phyloP scores from a whole-genome alignment of 2,888 invertebrate genomes.

The Brenthis ino region DNA sequence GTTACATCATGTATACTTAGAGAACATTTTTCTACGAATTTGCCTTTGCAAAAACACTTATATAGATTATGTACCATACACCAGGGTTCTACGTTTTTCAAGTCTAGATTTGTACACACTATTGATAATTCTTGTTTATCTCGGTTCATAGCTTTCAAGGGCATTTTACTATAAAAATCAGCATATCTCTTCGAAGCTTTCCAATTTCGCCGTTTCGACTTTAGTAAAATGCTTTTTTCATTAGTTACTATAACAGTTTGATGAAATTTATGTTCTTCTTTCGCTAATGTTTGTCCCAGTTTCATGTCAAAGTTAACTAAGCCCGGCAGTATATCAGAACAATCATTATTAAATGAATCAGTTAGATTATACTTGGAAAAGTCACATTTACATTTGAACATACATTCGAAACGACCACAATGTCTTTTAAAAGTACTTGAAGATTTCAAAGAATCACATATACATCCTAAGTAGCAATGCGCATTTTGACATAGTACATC shows the following conservation, averaged over 20 bases:
- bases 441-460: conserved; percentile 83
- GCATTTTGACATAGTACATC: conserved; percentile 72
- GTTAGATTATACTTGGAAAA: conserved; percentile 57
- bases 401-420: conserved; percentile 84
- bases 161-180: conserved; percentile 72
- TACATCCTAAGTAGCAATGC: conserved; percentile 84
- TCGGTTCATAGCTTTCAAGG: conserved; percentile 51
- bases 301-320: conserved; percentile 73
- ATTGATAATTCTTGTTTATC: conserved; percentile 50
- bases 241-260: conserved; percentile 86
- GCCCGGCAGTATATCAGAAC: conserved; percentile 55
- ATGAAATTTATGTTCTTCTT: conserved; percentile 87
- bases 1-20: conserved; percentile 2
- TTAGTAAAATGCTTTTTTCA: conserved; percentile 85
- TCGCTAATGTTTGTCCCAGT: conserved; percentile 82
- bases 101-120: conserved; percentile 53
- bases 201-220: conserved; percentile 80
- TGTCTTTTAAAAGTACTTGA: conserved; percentile 76
- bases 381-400: conserved; percentile 79
- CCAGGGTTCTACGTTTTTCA: conserved; percentile 81
- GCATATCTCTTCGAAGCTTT: conserved; percentile 84
- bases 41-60: conserved; percentile 84
- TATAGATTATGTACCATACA: conserved; percentile 86
- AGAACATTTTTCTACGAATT: conserved; percentile 50
- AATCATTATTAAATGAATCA: conserved; percentile 50